Percentiles rank a stretch among this genome's conserved stretches.
Evolutionary conservation across 2,888 invertebrate species (phyloP).

Genomic region (Lasioglossum zephyrum): DNA sequence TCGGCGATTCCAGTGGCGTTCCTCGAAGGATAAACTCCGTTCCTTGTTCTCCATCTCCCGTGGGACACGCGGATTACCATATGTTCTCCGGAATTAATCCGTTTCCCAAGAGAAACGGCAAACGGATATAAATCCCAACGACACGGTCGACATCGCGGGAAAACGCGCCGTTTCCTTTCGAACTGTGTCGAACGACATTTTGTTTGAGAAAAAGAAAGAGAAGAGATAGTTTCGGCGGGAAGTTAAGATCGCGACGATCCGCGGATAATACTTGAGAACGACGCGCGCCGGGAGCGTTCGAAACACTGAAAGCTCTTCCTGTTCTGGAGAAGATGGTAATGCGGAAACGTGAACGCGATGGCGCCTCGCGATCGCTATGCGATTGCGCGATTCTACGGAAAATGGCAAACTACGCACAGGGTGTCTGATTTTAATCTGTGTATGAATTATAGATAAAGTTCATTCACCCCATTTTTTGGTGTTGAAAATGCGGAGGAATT

Average conservation of each 20-base stretch:
- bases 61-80: not conserved
- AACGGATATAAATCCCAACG: not conserved
- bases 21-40: slow-evolving; percentile 17
- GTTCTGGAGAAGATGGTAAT: slow-evolving; percentile 47
- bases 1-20: slow-evolving; percentile 19
- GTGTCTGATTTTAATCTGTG: not conserved
- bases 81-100: slow-evolving; percentile 19
- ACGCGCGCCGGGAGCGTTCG: slow-evolving; percentile 63
- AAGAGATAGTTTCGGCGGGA: not conserved
- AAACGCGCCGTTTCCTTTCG: not conserved
- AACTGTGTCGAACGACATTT: not conserved
- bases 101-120: not conserved
- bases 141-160: not conserved
- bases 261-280: slow-evolving; percentile 28
- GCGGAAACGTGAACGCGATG: slow-evolving; percentile 54
- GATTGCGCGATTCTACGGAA: not conserved
- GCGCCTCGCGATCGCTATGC: slow-evolving; percentile 54
- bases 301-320: slow-evolving; percentile 54
- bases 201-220: not conserved
- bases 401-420: not conserved
- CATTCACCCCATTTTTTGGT: not conserved
- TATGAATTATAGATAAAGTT: not conserved
- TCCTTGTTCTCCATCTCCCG: slow-evolving; percentile 5
- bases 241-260: not conserved
- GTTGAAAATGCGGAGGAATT: not conserved